Conservation (phyloP, 2,797 vertebrate species). For the Microcaecilia unicolor region DNA sequence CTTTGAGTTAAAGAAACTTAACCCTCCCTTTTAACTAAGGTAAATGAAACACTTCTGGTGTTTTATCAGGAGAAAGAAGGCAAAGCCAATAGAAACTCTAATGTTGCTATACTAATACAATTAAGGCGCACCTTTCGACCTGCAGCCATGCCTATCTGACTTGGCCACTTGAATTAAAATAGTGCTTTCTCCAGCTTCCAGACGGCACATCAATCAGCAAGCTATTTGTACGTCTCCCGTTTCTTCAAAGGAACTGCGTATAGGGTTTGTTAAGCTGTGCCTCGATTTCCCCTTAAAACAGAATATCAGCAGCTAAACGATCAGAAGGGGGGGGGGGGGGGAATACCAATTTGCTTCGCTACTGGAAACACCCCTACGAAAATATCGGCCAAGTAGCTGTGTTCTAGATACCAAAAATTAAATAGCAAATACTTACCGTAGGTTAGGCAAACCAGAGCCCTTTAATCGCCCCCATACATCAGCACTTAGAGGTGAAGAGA, state of each 20-base stretch:
- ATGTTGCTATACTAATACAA: slow-evolving; percentile 24
- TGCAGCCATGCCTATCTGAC: slow-evolving; percentile 35
- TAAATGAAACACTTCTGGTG: too few relatives aligned
- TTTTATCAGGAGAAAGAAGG: too few relatives aligned
- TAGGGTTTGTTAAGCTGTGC: slow-evolving; percentile 5
- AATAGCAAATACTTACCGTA: neutral
- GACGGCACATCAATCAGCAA: slow-evolving; percentile 31
- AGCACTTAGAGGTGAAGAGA: neutral
- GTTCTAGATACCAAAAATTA: too few relatives aligned
- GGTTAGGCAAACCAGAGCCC: neutral
- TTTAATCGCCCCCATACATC: neutral
- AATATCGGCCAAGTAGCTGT: too few relatives aligned
- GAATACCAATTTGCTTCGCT: too few relatives aligned
- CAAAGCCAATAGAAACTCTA: too few relatives aligned
- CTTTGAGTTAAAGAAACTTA: too few relatives aligned
- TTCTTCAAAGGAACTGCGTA: slow-evolving; percentile 14
- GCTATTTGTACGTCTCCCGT: slow-evolving; percentile 27
- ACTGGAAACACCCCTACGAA: too few relatives aligned
- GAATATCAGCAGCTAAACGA: neutral
- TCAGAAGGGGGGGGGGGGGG: too few relatives aligned
- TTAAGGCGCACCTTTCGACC: slow-evolving; percentile 40
- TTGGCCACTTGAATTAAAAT: slow-evolving; percentile 38
- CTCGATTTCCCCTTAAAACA: slow-evolving; percentile 8
- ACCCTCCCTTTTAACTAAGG: too few relatives aligned
- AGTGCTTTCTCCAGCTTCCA: slow-evolving; percentile 34